These are phyloP conservation scores for Spodoptera exigua DNA, from an alignment of 2,888 invertebrate genomes.

Conservation along the genomic window DNA sequence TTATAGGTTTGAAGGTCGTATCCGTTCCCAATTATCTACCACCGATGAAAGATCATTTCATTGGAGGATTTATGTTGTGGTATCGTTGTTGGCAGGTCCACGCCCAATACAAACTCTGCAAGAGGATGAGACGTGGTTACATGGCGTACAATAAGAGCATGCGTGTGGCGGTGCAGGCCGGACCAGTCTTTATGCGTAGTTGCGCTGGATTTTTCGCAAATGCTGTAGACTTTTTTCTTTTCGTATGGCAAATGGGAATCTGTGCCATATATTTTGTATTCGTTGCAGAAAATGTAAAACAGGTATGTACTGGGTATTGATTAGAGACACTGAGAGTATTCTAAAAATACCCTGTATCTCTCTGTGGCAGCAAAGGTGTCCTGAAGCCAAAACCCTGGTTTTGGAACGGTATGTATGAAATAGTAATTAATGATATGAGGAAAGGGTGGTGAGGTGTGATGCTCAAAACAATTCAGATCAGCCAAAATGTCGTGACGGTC, in stretches of 20 bases:
- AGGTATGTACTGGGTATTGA: slow-evolving; percentile 72
- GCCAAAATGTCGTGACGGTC: too few species aligned
- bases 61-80: background rate
- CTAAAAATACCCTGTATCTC: too few species aligned
- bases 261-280: slow-evolving; percentile 96
- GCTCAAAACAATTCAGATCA: too few species aligned
- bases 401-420: background rate
- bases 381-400: too few species aligned
- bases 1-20: too few species aligned
- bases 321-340: background rate
- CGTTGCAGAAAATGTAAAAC: slow-evolving; percentile 91
- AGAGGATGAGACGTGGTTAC: slow-evolving; percentile 81
- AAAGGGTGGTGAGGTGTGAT: too few species aligned
- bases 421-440: too few species aligned
- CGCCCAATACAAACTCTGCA: slow-evolving; percentile 33
- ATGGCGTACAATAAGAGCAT: slow-evolving; percentile 94
- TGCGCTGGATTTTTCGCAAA: slow-evolving; percentile 80
- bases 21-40: too few species aligned
- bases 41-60: too few species aligned
- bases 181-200: slow-evolving; percentile 88
- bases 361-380: too few species aligned
- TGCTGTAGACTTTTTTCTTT: slow-evolving; percentile 90
- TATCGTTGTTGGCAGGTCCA: slow-evolving; percentile 9
- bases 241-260: slow-evolving; percentile 95
- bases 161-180: slow-evolving; percentile 91